Evolutionary conservation across 2,113 vertebrate genomes (phyloP), one percentile per base, ranked within the genome.

Genomic region (Glareola pratincola): DNA sequence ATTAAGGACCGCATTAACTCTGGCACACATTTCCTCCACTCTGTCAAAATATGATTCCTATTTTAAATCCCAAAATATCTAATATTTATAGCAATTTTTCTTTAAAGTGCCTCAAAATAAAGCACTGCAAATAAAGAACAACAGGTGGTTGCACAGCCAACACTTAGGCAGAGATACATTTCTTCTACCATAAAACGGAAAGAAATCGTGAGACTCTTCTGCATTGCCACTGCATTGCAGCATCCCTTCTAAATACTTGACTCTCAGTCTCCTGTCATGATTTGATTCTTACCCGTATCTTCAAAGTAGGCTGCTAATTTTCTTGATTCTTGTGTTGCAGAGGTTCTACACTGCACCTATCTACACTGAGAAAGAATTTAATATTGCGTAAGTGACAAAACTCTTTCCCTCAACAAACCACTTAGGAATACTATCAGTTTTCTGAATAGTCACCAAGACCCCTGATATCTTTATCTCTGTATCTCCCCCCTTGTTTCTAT

Each of bases 221-320:
- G 57, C 80, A 78, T 48, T 62, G 57, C 48, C 74, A 82, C 77
- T 96, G 84, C 91, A 94, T 37, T 96, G 71, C 92, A 85, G 75
- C 36, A 91, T 34, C 50, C 62, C 37, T 93, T 91, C 43, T 68
- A 51, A 79, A 82, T n/a, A 79, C 17, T 53, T 56, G 45, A 93
- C 39, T 45, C 76, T 75, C n/a, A 41, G 12, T 10, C 27, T 87
- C 36, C 48, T 76, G 60, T 22, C 11, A 23, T 14, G 81, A 16
- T 69, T 85, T 62, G 26, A 60, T 74, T 86, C 51, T 86, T 74
- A 78, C 51, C 39, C 22, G 4, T 54, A 79, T 60, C 36, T 54
- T 88, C n/a, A 69, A 88, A 92, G 23, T 3, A 32, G 37, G 34
- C 43, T 77, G 41, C 43, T 81, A 76, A 77, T 88, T 88, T 90